Evolutionary conservation across 1,140 invertebrate species (phyloP).

Genomic region (Rhyacophila brunnea): DNA sequence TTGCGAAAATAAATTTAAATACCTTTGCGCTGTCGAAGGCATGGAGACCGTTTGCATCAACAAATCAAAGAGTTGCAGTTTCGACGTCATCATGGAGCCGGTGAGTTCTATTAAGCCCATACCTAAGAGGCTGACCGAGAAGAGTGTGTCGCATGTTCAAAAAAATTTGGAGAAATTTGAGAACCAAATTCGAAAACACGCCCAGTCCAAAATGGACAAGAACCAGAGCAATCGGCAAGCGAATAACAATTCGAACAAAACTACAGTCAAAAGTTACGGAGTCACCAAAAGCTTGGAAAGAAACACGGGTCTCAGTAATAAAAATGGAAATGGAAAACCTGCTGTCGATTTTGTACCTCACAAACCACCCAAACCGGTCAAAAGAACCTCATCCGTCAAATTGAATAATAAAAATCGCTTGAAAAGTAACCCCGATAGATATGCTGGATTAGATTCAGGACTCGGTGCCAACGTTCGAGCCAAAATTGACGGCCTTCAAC

Average conservation of each 20-base stretch:
- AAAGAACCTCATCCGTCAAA: conserved; percentile 52
- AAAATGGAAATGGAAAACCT: conserved; percentile 53
- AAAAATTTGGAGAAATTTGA: conserved; percentile 55
- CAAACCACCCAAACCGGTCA: conserved; percentile 57
- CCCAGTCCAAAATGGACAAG: conserved; percentile 53
- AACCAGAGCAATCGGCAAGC: conserved; percentile 54
- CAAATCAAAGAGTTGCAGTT: conserved; percentile 54
- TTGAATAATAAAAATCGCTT: conserved; percentile 50
- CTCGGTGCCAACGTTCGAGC: conserved; percentile 53
- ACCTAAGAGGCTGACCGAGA: conserved; percentile 44
- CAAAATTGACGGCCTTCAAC: conserved; percentile 52
- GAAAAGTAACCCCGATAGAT: conserved; percentile 28
- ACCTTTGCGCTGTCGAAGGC: conserved; percentile 48
- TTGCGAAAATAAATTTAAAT: conserved; percentile 49
- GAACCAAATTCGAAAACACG: conserved; percentile 51
- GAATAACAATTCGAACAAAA: conserved; percentile 37
- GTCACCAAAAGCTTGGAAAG: conserved; percentile 55
- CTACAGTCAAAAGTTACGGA: conserved; percentile 42
- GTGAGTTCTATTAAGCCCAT: conserved; percentile 43
- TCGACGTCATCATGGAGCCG: conserved; percentile 53
- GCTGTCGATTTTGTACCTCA: conserved; percentile 58
- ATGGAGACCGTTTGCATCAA: conserved; percentile 46
- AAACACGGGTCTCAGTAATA: conserved; percentile 50
- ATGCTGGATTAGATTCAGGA: conserved; percentile 35
- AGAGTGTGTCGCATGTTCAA: conserved; percentile 52